Evolutionary conservation across 2,888 invertebrate genomes (phyloP), one percentile per base, ranked within the genome.

Genomic region (Coremacera marginata): DNA sequence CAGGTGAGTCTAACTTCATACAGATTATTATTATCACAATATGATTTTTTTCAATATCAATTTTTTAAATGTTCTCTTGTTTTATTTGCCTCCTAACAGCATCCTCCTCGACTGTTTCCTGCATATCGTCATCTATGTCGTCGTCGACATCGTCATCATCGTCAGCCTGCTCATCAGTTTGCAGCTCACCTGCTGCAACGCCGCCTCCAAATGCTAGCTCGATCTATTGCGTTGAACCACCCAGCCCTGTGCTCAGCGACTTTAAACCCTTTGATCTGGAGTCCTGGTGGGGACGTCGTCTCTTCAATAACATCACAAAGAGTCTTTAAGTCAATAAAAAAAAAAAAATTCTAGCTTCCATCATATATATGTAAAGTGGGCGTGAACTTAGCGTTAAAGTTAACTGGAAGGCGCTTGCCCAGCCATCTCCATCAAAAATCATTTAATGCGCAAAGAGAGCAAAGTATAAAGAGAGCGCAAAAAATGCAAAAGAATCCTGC

Each of bases 221-320:
- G 76, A 80, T 93, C 52, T 95, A 93, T 89, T 95, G 94, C 89
- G 93, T 94, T 82, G 95, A 95, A 83, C 93, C 93, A 77, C 94
- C 94, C 11, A 94, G 93, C 86, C 91, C 93, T 52, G 91, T 91
- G 34, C 90, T 95, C 71, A 92, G 92, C 84, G 95, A 96, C 89
- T 97, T 96, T 88, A 95, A 95, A 86, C 95, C 96, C 25, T 96
- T 96, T 86, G 96, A 97, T 90, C 91, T 97, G 86, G 96, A 96
- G 88, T 94, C 95, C 52, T 96, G 96, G 95, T 96, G 96, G 96
- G 96, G 96, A 80, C 94, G 95, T 87, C 91, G 96, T 81, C 90
- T 95, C 80, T 95, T 94, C 90, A 94, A 95, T 85, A 95, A 95
- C 88, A 94, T 96, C 88, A 95, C 95, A 77, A 95, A 94, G 89